Evolutionary conservation across 2,113 vertebrate species (phyloP), one percentile per base, ranked within the genome.

Genomic region (Oryzias woworae): DNA sequence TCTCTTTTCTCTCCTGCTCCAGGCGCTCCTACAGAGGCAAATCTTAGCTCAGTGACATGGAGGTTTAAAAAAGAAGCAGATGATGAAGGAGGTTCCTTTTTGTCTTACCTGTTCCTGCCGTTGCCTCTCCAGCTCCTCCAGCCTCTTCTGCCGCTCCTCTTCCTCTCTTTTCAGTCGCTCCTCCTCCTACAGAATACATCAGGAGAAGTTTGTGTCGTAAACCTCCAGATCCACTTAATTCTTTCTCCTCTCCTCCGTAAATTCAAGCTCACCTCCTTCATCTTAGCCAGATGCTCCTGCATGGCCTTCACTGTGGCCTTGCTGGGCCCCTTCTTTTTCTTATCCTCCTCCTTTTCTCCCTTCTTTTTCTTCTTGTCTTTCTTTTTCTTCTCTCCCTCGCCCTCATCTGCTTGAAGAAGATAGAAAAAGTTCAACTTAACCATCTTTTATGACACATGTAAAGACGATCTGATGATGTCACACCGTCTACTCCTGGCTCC

Each of bases 241-340:
- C 7, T 28, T 28, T 20, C 20, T 20, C 20, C 20, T 20, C 20
- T 20, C 20, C 20, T 20, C 20, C 20, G 1, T 20, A 20, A 20
- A 6, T 28, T 28, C 26, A 36, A 10, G 36, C 52, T 1, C 66
- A 90, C 88, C 88, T 98, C 97, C 71, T 97, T 98, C 92, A 98
- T 93, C 78, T 91, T 94, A 79, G 95, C 95, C 81, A 99, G 88
- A 5, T 96, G 96, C 85, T 98, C 97, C 71, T 98, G 96, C 95
- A 99, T 99, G 80, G 96, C 97, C 90, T 96, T 98, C 48, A 98
- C 97, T 0, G 95, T 93, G 43, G 97, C 96, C 84, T 98, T 99
- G 77, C 96, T 97, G 41, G 95, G 96, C 23, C 97, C 97, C 70
- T 98, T 98, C 74, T 98, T 98, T 89, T 98, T 98, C 78, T 98